Evolutionary conservation across 2,797 vertebrate species (phyloP), one percentile per base, ranked within the genome.

Genomic region (Gymnoscopelus microlampas): DNA sequence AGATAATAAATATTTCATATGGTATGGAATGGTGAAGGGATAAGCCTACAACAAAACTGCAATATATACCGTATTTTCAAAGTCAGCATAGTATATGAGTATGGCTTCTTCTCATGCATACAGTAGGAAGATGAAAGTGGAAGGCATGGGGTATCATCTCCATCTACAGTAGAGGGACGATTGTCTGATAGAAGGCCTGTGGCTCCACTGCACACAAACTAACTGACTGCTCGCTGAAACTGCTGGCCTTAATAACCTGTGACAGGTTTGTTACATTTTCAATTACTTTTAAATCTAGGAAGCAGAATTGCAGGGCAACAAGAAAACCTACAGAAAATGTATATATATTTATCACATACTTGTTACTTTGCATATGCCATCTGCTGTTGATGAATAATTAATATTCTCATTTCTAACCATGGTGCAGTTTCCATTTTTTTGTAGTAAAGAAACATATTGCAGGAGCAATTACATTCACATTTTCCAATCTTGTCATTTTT

Each of bases 21-120:
- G 19, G 19, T 19, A 39, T 39, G 35, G 35, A 39, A 39, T 6
- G 35, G 5, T 7, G 35, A 39, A 7, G 35, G 35, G 35, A 8
- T 6, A 39, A 39, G n/a, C 57, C 7, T 14, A 14, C 26, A 14
- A 0, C 12, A 24, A 29, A n/a, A 58, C 24, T 0, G 12, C 10
- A 23, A 13, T 39, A 15, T 29, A 8, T 19, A 19, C 14, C 32
- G 39, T 15, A 13, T 47, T 15, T 3, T 13, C 56, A 35, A 60
- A 60, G n/a, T 15, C n/a, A n/a, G 57, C 29, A 47, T 5, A 47
- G 58, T n/a, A 44, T 44, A 44, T 8, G 9, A 44, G 39, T 10
- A 44, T 35, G 51, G 32, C 63, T 50, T 68, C 47, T 39, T 47
- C 53, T 77, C 71, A 75, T 63, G 74, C 65, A 74, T 77, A 62